These are phyloP conservation scores for Trochalopteron elliotii DNA, from an alignment of 2,113 vertebrate species.

Conservation along the genomic window DNA sequence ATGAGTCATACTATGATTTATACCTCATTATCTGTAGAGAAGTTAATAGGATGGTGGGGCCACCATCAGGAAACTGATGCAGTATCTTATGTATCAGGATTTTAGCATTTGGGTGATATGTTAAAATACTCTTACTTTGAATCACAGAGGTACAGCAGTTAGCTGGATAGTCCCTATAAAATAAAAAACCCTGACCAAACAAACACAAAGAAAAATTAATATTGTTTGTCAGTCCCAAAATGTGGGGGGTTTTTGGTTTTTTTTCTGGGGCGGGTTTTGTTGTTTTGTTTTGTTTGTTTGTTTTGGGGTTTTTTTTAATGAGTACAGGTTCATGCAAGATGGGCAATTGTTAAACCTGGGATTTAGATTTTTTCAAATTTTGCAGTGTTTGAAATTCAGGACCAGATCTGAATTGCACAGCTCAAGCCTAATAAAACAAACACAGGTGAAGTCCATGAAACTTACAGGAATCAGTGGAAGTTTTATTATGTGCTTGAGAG, in stretches of 20 bases:
- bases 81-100: not conserved
- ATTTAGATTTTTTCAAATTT: not conserved
- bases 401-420: not conserved
- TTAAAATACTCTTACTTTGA: not conserved
- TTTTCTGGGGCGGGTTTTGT: too few species aligned
- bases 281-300: too few species aligned
- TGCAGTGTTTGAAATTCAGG: not conserved
- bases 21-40: not conserved
- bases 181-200: not conserved
- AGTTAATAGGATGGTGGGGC: not conserved
- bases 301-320: not conserved
- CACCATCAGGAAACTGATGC: not conserved
- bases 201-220: not conserved
- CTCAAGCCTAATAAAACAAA: conserved; percentile 18
- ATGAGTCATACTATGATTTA: not conserved
- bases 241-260: too few species aligned
- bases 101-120: not conserved
- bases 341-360: not conserved
- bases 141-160: not conserved
- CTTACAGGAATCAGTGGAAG: not conserved
- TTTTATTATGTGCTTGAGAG: not conserved
- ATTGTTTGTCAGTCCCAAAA: not conserved
- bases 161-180: not conserved
- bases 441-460: not conserved
- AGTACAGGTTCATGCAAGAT: not conserved